phyloP scores from a whole-genome alignment of 2,797 vertebrate species.

The Myotis pilosus region DNA sequence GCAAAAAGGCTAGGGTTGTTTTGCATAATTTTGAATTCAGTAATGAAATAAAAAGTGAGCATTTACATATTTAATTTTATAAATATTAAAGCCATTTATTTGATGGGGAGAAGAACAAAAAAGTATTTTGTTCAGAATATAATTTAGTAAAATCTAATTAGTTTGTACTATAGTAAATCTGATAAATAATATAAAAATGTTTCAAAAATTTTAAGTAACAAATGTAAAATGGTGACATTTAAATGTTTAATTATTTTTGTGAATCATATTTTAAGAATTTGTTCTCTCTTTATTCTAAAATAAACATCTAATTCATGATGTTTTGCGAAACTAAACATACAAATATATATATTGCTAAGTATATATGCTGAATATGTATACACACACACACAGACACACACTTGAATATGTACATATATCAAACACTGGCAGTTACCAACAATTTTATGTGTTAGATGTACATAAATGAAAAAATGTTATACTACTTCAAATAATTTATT shows the following conservation, averaged over 20 bases:
- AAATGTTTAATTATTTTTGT: slow-evolving; percentile 17
- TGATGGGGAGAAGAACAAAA: background rate
- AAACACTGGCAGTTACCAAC: background rate
- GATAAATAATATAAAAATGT: background rate
- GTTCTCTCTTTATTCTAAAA: background rate
- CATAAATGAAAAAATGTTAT: background rate
- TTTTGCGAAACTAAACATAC: background rate
- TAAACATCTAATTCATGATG: background rate
- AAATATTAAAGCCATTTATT: background rate
- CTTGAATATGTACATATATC: background rate
- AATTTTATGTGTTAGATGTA: background rate
- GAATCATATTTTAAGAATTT: background rate
- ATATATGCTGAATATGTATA: background rate
- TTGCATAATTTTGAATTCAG: background rate
- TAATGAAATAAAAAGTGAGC: background rate
- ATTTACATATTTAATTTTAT: background rate
- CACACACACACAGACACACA: background rate
- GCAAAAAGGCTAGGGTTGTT: background rate
- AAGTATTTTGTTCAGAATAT: background rate
- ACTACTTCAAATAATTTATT: background rate
- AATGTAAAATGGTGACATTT: background rate
- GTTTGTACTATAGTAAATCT: background rate
- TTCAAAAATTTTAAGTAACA: background rate
- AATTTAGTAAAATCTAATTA: background rate
- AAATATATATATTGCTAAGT: background rate